These are phyloP conservation scores for Casuarius casuarius DNA, from an alignment of 2,113 vertebrate genomes.

Conservation along the genomic window DNA sequence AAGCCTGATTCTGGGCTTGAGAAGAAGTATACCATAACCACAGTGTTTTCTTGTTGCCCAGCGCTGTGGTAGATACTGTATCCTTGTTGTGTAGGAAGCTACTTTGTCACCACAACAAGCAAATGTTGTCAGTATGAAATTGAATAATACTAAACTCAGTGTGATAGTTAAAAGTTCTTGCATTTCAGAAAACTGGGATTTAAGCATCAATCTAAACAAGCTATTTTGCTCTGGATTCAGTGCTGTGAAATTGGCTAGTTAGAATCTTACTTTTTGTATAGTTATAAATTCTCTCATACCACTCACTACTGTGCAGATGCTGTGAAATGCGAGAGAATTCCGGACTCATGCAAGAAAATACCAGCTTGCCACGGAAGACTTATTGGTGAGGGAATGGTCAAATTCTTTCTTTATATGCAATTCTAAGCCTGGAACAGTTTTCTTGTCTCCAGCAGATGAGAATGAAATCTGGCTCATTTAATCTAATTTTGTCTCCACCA, in stretches of 20 bases:
- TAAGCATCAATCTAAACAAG: slow-evolving; percentile 18
- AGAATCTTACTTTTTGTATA: neutral
- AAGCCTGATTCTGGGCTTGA: neutral
- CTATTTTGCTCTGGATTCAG: slow-evolving; percentile 25
- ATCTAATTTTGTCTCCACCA: slow-evolving; percentile 64
- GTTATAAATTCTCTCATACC: neutral
- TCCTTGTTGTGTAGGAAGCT: neutral
- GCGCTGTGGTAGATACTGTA: neutral
- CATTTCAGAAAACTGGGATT: slow-evolving; percentile 6
- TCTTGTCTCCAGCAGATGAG: slow-evolving; percentile 55
- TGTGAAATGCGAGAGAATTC: neutral
- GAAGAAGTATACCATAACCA: neutral
- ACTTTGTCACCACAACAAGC: neutral
- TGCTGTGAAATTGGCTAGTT: neutral
- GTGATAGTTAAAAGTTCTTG: neutral
- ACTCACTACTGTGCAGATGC: neutral
- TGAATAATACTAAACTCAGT: slow-evolving; percentile 36
- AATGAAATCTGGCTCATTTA: slow-evolving; percentile 59
- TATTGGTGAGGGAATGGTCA: neutral
- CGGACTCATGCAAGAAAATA: neutral
- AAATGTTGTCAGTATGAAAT: neutral
- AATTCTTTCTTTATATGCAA: slow-evolving; percentile 1
- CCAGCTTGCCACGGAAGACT: neutral
- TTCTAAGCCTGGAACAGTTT: slow-evolving; percentile 51
- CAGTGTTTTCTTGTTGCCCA: slow-evolving; percentile 19